Conservation (phyloP, 2,888 invertebrate species). For the Cataglyphis livida region DNA sequence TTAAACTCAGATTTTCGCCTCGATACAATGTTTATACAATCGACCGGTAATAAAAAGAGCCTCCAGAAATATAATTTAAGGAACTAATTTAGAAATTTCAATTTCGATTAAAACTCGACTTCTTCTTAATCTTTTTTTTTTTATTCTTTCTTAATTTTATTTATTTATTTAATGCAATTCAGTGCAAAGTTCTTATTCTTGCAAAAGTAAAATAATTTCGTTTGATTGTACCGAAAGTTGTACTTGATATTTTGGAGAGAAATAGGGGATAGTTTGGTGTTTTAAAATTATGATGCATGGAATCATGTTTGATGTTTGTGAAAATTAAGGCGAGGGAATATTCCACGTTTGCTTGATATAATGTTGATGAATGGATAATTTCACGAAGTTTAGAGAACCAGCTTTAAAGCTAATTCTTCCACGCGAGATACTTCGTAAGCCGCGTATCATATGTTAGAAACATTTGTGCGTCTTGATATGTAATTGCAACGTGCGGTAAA, state of each 20-base stretch:
- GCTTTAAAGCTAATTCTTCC: slow-evolving; percentile 46
- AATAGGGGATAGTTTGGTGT: slow-evolving; percentile 4
- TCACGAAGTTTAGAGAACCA: slow-evolving; percentile 18
- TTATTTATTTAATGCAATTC: slow-evolving; percentile 16
- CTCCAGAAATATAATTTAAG: not conserved
- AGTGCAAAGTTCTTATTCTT: not conserved
- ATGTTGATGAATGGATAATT: slow-evolving; percentile 52
- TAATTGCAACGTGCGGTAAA: not conserved
- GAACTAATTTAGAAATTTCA: not conserved
- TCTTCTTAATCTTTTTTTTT: not conserved
- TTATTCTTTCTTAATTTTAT: not conserved
- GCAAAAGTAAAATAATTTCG: not conserved
- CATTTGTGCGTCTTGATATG: not conserved
- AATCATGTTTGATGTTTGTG: slow-evolving; percentile 41
- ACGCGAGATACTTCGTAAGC: not conserved
- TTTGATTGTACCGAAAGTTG: not conserved
- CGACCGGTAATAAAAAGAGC: not conserved
- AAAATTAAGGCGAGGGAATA: slow-evolving; percentile 39
- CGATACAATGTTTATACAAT: not conserved
- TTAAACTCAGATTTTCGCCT: slow-evolving; percentile 11
- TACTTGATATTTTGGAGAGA: not conserved
- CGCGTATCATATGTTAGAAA: not conserved
- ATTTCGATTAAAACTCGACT: not conserved
- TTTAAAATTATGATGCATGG: slow-evolving; percentile 39
- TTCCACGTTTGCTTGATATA: slow-evolving; percentile 32